These are phyloP conservation scores for Nymphalis polychloros DNA, from an alignment of 2,888 invertebrate genomes.

Conservation along the genomic window DNA sequence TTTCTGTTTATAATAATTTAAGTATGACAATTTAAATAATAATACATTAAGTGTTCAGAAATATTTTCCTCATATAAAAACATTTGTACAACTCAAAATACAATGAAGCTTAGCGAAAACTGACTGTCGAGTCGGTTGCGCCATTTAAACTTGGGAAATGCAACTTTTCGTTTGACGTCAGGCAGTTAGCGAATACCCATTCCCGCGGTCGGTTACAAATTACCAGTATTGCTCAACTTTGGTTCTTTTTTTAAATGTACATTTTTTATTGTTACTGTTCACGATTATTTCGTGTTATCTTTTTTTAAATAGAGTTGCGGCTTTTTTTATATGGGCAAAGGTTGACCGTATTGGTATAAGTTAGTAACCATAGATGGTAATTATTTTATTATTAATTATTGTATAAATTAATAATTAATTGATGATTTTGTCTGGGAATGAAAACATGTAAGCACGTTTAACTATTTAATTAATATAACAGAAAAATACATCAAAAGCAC, in stretches of 20 bases:
- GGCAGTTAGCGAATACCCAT: slow-evolving; percentile 30
- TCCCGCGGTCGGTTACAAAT: slow-evolving; percentile 26
- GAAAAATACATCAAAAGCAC: too few relatives aligned
- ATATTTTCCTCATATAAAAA: slow-evolving; percentile 37
- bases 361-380: too few relatives aligned
- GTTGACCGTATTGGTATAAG: too few relatives aligned
- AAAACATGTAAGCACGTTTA: too few relatives aligned
- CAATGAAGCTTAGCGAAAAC: slow-evolving; percentile 49
- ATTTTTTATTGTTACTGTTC: slow-evolving; percentile 21
- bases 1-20: too few relatives aligned
- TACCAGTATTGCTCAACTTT: slow-evolving; percentile 26
- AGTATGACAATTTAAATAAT: not conserved
- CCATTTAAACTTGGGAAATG: slow-evolving; percentile 55
- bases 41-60: not conserved
- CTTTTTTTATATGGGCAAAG: not conserved
- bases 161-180: slow-evolving; percentile 47
- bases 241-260: slow-evolving; percentile 22
- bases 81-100: slow-evolving; percentile 37
- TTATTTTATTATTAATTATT: too few relatives aligned
- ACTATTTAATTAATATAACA: too few relatives aligned
- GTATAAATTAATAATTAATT: too few relatives aligned
- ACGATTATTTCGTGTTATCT: not conserved
- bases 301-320: not conserved
- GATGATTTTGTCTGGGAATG: too few relatives aligned
- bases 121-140: slow-evolving; percentile 42